Percentiles rank a stretch among this genome's conserved stretches.
phyloP scores from a whole-genome alignment of 2,797 vertebrate species.

The Siniperca undulata region DNA sequence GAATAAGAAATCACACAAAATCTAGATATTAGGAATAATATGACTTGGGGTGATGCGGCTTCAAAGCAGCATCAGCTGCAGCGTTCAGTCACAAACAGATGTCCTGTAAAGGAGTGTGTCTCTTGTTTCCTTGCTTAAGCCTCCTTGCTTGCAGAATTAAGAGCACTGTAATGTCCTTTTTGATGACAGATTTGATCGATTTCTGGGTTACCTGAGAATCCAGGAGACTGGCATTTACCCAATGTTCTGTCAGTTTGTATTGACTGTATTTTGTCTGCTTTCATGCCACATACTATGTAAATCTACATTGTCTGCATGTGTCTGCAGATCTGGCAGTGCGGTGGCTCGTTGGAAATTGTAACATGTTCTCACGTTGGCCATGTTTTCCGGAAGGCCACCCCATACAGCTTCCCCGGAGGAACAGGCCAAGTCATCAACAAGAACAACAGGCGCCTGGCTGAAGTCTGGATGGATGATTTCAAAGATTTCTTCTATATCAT shows the following conservation, averaged over 20 bases:
- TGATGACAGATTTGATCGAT: not conserved
- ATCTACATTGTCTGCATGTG: slow-evolving; percentile 78
- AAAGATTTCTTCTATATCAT: slow-evolving; percentile 99
- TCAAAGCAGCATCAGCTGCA: not conserved
- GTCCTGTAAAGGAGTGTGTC: not conserved
- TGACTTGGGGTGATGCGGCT: not conserved
- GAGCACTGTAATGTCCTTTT: not conserved
- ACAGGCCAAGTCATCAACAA: slow-evolving; percentile 99
- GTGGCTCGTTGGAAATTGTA: slow-evolving; percentile 95
- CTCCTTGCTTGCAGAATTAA: not conserved
- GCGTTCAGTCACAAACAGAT: not conserved
- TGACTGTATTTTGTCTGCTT: slow-evolving; percentile 11
- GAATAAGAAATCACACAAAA: not conserved
- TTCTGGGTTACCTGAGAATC: slow-evolving; percentile 6
- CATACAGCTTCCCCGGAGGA: slow-evolving; percentile 97
- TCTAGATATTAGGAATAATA: not conserved
- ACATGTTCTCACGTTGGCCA: slow-evolving; percentile 98
- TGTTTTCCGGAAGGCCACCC: slow-evolving; percentile 98
- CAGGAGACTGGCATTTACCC: slow-evolving; percentile 1
- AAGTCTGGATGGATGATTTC: slow-evolving; percentile 97
- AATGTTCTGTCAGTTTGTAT: not conserved
- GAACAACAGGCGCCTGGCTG: slow-evolving; percentile 96
- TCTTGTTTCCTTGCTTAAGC: not conserved
- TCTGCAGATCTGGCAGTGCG: slow-evolving; percentile 96
- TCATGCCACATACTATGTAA: not conserved